Evolutionary conservation across 2,113 vertebrate genomes (phyloP).

Genomic region (Catharus fuscescens): DNA sequence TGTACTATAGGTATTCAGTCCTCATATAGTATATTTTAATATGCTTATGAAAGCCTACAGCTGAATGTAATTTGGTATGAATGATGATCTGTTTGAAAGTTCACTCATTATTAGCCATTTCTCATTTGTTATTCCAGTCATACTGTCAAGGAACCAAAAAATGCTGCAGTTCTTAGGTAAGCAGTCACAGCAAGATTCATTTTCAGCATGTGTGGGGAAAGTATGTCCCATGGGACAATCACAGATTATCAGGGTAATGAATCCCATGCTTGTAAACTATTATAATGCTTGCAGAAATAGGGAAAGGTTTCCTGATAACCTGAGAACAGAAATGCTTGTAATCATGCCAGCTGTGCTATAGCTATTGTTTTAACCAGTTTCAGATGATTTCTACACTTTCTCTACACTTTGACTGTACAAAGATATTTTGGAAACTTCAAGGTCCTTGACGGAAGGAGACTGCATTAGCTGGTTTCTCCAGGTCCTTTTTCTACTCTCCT

Average conservation of each 20-base stretch:
- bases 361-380: background rate
- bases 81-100: background rate
- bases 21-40: background rate
- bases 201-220: background rate
- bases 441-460: background rate
- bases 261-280: background rate
- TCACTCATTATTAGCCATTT: background rate
- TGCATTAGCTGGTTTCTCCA: background rate
- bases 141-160: background rate
- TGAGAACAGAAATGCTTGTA: background rate
- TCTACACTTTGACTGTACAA: background rate
- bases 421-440: background rate
- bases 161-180: background rate
- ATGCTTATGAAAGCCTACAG: background rate
- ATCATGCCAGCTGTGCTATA: background rate
- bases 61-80: conserved; percentile 14
- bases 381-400: background rate
- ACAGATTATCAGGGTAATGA: background rate
- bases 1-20: background rate
- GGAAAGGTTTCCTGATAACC: background rate
- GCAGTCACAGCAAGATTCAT: background rate
- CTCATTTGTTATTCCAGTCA: background rate
- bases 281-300: background rate
- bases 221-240: background rate
- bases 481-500: background rate